Base-by-base conservation (phyloP, 2,113 vertebrate genomes). In the Leiothrix lutea region DNA sequence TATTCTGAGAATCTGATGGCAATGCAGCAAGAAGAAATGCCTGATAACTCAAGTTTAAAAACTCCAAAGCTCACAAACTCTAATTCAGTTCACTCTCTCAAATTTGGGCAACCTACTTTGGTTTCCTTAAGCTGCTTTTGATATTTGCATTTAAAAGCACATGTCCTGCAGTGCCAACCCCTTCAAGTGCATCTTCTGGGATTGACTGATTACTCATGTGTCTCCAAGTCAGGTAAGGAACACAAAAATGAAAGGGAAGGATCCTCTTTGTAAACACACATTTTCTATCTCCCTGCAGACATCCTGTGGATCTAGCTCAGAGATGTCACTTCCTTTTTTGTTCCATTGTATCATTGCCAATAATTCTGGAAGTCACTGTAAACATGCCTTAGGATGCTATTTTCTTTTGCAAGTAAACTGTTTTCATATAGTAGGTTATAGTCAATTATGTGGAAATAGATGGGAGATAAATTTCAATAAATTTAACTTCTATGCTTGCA, bases 61-160 rank as follows among this genome's bases (percentile, higher is more conserved):
- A 88, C 62, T 77, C 26, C 58, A 44, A 35, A 62, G 54, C 58
- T 77, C 74, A 80, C 58, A 80, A 95, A 95, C 58, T 85, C n/a
- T 70, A 80, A 73, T 73, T 77, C 79, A 66, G 35, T 69, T 92
- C 58, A 62, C 29, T 62, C 42, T 69, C 33, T 65, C 71, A 80
- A 80, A 80, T 93, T 64, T 70, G 72, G 78, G 85, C 92, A 94
- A 92, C 87, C 74, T 85, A 91, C 65, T 94, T 94, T 48, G 54
- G 45, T 54, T 90, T 94, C 64, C 74, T 83, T 96, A 94, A 94
- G 71, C 78, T 71, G 51, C 79, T 93, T 96, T 92, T 0, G 5
- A 60, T 93, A 95, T 96, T 96, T 96, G 93, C 95, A 96, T 96
- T 96, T 95, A 73, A 96, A 95, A 96, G 92, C 45, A 71, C 71